Percentiles rank a stretch among this genome's conserved stretches.
Conservation (phyloP, 2,797 vertebrate species). For the Onychomys arenicola region DNA sequence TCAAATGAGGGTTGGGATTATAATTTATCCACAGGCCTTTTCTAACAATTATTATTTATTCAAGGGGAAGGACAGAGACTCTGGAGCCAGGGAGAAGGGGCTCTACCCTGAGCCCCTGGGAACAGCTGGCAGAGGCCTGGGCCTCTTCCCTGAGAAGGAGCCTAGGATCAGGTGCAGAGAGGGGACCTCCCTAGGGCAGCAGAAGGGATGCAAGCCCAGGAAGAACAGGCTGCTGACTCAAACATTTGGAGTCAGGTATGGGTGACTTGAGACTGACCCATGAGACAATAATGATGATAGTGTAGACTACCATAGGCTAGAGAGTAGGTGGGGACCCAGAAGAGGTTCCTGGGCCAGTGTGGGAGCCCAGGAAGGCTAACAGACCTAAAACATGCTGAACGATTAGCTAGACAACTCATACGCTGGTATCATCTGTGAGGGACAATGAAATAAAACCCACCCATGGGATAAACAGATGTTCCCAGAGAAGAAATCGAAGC, state of each 20-base stretch:
- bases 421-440: background rate
- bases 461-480: background rate
- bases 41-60: conserved; percentile 84
- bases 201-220: background rate
- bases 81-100: conserved; percentile 9
- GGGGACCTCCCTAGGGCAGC: too few relatives aligned
- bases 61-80: conserved; percentile 74
- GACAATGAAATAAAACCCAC: background rate
- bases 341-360: background rate
- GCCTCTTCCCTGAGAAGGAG: background rate
- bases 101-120: rapidly evolving
- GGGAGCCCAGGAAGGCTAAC: background rate
- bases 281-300: background rate
- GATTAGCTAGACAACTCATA: background rate
- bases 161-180: background rate
- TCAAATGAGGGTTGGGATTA: conserved; percentile 86
- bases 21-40: conserved; percentile 88
- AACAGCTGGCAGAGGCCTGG: background rate
- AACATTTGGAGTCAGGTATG: background rate
- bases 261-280: background rate
- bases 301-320: too few relatives aligned
- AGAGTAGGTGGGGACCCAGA: rapidly evolving
- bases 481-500: background rate
- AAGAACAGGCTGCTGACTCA: background rate
- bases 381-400: background rate